Evolutionary conservation across 2,888 invertebrate genomes (phyloP), one percentile per base, ranked within the genome.

Genomic region (Lamellibrachia columna): DNA sequence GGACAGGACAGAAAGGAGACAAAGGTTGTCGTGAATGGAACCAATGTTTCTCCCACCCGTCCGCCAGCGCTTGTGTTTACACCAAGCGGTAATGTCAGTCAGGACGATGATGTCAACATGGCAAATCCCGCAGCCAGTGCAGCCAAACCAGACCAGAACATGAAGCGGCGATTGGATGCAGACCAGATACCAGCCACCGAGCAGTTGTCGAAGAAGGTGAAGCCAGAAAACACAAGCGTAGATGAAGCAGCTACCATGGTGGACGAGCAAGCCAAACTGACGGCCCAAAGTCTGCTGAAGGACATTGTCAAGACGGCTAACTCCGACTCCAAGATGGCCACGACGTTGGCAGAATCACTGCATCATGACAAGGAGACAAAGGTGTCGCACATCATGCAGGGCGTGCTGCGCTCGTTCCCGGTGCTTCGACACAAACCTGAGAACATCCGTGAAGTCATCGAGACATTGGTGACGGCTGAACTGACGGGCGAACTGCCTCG

Each of bases 401-500:
- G 75, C n/a, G 75, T 75, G 75, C 75, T 75, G 75, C 11, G 22
- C 22, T 75, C 75, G 6, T 75, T 75, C 75, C 75, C 75, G n/a
- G 75, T 75, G 22, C 75, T 75, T 75, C n/a, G 22, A 75, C 75
- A 75, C 3, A 91, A 91, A 53, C 91, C 91, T 22, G 91, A 91
- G 91, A 91, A 91, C 53, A 53, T 91, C n/a, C 91, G 91, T 4
- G 91, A 91, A 1, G 53, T 91, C 53, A 91, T 91, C 22, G 40
- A 91, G 52, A 53, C 91, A 15, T 28, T 91, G 22, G 91, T 91
- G 91, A 91, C 52, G 7, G 91, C 52, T 6, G 91, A 91, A 53
- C 91, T 91, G 91, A 91, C 40, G 1, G 91, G 91, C 15, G 53
- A 53, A 52, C 75, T 75, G 22, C 75, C 75, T 15, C 75, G n/a